Evolutionary conservation across 92 coral and sea anemone genomes (phyloP).

Genomic region (Chrysogorgia sp.): DNA sequence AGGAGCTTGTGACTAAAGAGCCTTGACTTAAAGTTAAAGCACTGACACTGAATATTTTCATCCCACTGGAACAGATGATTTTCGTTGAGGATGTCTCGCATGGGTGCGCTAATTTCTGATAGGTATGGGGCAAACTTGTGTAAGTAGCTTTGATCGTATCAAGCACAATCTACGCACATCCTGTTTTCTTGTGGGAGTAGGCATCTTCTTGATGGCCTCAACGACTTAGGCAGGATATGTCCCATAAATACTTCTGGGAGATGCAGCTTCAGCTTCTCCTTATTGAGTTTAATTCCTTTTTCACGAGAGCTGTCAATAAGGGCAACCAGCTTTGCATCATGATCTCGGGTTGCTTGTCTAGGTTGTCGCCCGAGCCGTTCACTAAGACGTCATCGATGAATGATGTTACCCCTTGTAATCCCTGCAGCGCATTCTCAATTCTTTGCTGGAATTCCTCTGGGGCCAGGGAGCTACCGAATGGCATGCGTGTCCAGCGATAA

Average conservation of each 20-base stretch:
- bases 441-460: slow-evolving; percentile 58
- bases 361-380: slow-evolving; percentile 42
- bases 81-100: background rate
- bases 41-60: background rate
- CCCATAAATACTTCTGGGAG: slow-evolving; percentile 42
- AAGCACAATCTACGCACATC: slow-evolving; percentile 16
- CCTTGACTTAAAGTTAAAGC: slow-evolving; percentile 2
- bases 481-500: slow-evolving; percentile 44
- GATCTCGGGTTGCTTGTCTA: slow-evolving; percentile 45
- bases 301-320: slow-evolving; percentile 45
- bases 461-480: slow-evolving; percentile 60
- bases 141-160: too few relatives aligned
- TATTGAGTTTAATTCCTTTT: slow-evolving; percentile 41
- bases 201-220: slow-evolving; percentile 35
- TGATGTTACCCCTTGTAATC: slow-evolving; percentile 29
- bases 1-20: slow-evolving; percentile 12
- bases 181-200: too few relatives aligned
- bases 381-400: slow-evolving; percentile 47
- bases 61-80: slow-evolving; percentile 18
- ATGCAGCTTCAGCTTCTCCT: slow-evolving; percentile 39
- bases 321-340: slow-evolving; percentile 39
- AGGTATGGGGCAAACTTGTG: slow-evolving; percentile 24
- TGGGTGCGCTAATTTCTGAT: slow-evolving; percentile 2
- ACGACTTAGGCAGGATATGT: slow-evolving; percentile 52
- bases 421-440: slow-evolving; percentile 42